A percentile compares a stretch with the other conserved stretches of the same genome.
These are phyloP conservation scores for Raphicerus campestris DNA, from an alignment of 2,113 vertebrate species.

Conservation along the genomic window DNA sequence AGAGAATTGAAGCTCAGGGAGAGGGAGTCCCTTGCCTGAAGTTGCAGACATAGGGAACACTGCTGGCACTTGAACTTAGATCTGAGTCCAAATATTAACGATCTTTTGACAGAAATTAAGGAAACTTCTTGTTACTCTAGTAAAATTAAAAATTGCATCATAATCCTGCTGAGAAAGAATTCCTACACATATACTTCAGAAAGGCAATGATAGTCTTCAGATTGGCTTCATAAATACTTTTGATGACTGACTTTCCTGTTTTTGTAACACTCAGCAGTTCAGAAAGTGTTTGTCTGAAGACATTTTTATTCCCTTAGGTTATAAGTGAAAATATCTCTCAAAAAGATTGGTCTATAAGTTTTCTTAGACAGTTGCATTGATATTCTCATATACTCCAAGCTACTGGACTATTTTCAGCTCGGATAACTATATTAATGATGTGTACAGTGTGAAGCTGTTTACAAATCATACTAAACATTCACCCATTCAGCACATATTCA, in stretches of 20 bases:
- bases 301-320: not conserved
- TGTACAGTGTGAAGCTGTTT: not conserved
- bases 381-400: not conserved
- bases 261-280: slow-evolving; percentile 11
- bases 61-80: not conserved
- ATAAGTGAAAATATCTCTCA: not conserved
- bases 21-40: not conserved
- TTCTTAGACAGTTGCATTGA: not conserved
- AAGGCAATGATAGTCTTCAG: not conserved
- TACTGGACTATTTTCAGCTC: not conserved
- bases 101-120: not conserved
- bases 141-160: not conserved
- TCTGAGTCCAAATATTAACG: not conserved
- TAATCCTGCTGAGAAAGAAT: not conserved
- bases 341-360: slow-evolving; percentile 12
- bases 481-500: not conserved
- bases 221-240: not conserved
- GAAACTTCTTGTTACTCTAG: not conserved
- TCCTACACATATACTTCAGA: not conserved
- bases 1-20: not conserved
- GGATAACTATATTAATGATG: not conserved
- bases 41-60: not conserved
- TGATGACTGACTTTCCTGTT: not conserved
- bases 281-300: slow-evolving; percentile 8
- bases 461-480: slow-evolving; percentile 12